phyloP scores from a whole-genome alignment of 2,797 vertebrate species.

The Xiphorhynchus erythropygius region DNA sequence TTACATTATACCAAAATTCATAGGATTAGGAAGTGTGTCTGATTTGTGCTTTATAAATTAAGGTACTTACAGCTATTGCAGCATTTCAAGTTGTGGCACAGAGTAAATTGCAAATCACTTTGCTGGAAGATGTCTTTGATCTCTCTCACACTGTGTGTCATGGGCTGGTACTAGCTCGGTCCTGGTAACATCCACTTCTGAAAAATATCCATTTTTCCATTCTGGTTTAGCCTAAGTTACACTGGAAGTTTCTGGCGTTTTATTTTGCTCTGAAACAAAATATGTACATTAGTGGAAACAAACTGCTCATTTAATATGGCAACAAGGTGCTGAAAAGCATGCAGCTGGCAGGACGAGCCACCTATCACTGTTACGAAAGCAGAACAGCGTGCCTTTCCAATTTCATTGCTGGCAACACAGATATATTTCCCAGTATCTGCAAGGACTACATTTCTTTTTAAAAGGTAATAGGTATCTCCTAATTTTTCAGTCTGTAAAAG shows the following conservation, averaged over 20 bases:
- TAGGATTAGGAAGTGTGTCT: background rate
- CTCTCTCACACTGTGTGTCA: background rate
- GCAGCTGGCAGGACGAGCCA: background rate
- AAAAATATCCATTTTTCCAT: background rate
- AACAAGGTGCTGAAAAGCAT: background rate
- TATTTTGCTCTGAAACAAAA: slow-evolving; percentile 60
- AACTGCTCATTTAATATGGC: background rate
- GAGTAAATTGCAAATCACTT: background rate
- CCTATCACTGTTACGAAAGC: slow-evolving; percentile 56
- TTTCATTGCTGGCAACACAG: slow-evolving; percentile 64
- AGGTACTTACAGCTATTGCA: background rate
- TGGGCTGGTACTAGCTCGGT: background rate
- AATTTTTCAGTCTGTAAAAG: slow-evolving; percentile 63
- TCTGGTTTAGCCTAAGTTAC: slow-evolving; percentile 19
- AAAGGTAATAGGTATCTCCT: slow-evolving; percentile 62
- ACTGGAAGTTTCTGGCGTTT: background rate
- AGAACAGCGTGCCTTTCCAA: slow-evolving; percentile 52
- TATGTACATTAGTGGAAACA: background rate
- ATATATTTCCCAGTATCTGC: slow-evolving; percentile 61
- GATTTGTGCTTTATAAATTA: background rate
- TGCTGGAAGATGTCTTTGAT: background rate
- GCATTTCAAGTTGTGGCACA: background rate
- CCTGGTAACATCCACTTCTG: background rate
- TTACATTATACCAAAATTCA: background rate
- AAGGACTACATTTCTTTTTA: slow-evolving; percentile 55